Conservation (phyloP, 1,140 invertebrate species). For the Epicauta chinensis region DNA sequence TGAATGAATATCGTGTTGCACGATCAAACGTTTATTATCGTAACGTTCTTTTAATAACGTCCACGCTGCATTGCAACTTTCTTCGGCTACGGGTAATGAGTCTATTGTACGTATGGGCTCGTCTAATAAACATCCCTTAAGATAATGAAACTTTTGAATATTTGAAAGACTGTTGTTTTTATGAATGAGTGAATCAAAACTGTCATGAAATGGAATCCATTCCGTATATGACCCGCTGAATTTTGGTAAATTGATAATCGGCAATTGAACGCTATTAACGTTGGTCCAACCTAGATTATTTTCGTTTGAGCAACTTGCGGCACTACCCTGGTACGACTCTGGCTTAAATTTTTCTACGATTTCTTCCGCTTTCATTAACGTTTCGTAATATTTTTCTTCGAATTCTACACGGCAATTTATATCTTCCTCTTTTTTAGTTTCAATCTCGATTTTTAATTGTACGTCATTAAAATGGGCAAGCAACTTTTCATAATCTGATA, state of each 20-base stretch:
- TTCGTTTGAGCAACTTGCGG: no score
- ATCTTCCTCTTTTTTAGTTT: no score
- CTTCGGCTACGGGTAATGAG: slow-evolving; percentile 26
- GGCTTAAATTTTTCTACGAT: no score
- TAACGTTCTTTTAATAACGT: slow-evolving; percentile 36
- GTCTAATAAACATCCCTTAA: slow-evolving; percentile 29
- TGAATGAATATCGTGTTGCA: slow-evolving; percentile 32
- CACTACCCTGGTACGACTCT: no score
- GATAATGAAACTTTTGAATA: slow-evolving; percentile 36
- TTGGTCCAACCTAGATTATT: no score
- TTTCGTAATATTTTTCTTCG: no score
- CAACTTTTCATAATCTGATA: no score
- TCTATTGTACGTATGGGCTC: slow-evolving; percentile 33
- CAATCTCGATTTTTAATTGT: no score
- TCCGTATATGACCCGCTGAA: slow-evolving; percentile 35
- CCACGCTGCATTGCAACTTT: slow-evolving; percentile 40
- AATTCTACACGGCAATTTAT: no score
- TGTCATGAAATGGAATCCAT: slow-evolving; percentile 32
- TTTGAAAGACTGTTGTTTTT: slow-evolving; percentile 22
- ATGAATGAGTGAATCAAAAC: slow-evolving; percentile 32
- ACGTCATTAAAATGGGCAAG: no score
- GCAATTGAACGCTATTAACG: slow-evolving; percentile 17
- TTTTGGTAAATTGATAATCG: slow-evolving; percentile 29
- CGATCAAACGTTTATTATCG: slow-evolving; percentile 37
- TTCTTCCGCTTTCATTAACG: no score